A percentile compares a stretch with the other conserved stretches of the same genome.
These are phyloP conservation scores for Agrochola lychnidis DNA, from an alignment of 2,888 invertebrate genomes.

Conservation along the genomic window DNA sequence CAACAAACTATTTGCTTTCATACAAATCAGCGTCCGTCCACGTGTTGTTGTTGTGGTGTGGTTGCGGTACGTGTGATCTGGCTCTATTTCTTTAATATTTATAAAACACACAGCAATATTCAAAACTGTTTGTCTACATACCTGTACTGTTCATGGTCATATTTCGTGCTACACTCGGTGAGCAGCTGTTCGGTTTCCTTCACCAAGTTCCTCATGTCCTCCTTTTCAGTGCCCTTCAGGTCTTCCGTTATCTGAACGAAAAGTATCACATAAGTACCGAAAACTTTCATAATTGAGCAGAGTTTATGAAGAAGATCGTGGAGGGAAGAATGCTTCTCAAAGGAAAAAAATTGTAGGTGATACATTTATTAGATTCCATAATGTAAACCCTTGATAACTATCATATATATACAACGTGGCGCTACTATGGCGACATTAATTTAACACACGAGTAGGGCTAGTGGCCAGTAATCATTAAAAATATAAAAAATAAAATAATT, in stretches of 20 bases:
- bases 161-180: slow-evolving; percentile 74
- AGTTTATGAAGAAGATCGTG: no score
- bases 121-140: slow-evolving; percentile 46
- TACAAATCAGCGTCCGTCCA: no score
- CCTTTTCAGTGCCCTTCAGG: slow-evolving; percentile 76
- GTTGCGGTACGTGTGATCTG: no score
- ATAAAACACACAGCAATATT: neutral
- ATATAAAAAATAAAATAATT: no score
- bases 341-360: neutral
- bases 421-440: no score
- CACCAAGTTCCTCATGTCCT: slow-evolving; percentile 78
- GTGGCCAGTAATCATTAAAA: no score
- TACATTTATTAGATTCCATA: neutral
- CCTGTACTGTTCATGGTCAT: slow-evolving; percentile 81
- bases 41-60: no score
- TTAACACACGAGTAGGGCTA: no score
- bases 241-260: slow-evolving; percentile 78
- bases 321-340: neutral
- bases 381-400: neutral
- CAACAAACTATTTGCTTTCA: no score
- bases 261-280: neutral
- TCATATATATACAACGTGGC: no score
- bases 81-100: no score
- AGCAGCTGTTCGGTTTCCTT: slow-evolving; percentile 78
- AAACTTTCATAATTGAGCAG: neutral